Base-by-base conservation (phyloP, 2,888 invertebrate species). In the Hemicrepidius hirtus region DNA sequence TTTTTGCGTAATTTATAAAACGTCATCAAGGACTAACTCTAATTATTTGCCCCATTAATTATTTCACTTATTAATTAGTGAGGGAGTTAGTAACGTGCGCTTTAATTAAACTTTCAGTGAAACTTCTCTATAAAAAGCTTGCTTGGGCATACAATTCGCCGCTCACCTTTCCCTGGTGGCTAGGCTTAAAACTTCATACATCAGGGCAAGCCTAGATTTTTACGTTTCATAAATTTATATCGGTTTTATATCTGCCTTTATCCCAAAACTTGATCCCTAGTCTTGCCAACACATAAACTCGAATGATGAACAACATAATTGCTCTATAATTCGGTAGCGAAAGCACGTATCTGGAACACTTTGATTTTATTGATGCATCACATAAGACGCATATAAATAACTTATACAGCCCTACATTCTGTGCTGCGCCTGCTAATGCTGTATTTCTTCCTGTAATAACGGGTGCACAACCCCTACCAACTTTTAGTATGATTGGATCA, bases 21-120 rank as follows among this genome's bases (percentile, higher is more conserved):
- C 73, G 77, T 74, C 76, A 77, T 72, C 76, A 62, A 68, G 71
- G 65, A 65, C 68, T 32, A 66, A 70, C 75, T 77, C 76, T 77
- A 77, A 77, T 77, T 76, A 77, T 77, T 74, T 74, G 41, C 64
- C 60, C 73, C 74, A 76, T 76, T 77, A 77, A 77, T 77, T 75
- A 77, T 70, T 70, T 50, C 68, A 73, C 69, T 71, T 70, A 75
- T 75, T 75, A 75, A 75, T 75, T 60, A 53, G 65, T 5, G 65
- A 63, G 37, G 46, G 46, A 10, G 49, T 18, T 28, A 49, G 46
- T 32, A 32, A 46, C 63, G 63, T 49, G 46, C 46, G 63, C 65
- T 63, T 49, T 65, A 65, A 65, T 65, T 65, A 65, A 65, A 65
- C 35, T 65, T 65, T 50, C 65, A 24, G 50, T 6, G 21, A 60